Evolutionary conservation across 2,888 invertebrate species (phyloP), one percentile per base, ranked within the genome.

Genomic region (Agrenia bidenticulata): DNA sequence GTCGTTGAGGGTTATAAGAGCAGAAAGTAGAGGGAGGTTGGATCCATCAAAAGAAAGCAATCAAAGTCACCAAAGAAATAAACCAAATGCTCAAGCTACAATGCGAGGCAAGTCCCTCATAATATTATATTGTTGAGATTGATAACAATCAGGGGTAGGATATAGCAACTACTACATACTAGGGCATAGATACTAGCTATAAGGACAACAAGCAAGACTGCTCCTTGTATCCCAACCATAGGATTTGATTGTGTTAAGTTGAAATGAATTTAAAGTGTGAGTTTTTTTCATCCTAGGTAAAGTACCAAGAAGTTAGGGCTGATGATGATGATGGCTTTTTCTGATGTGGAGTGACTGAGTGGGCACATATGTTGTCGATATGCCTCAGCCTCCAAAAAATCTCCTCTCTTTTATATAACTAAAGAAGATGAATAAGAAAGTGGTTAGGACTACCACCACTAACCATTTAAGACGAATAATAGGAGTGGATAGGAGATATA

Each of bases 311-410:
- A 45, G 19, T 11, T 9, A 5, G n/a, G 5, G 45, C 5, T 45
- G 45, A 17, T 15, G 4, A 17, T 19, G 9, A 45, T 45, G 4
- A 45, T 45, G 5, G 9, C 45, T 45, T 4, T 11, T 45, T 5
- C 19, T 45, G 45, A 45, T 45, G 45, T 45, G 45, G 19, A 19
- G 19, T 55, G 55, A 26, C 24, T 51, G 26, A 51, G 51, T 27
- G 32, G 55, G 55, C 55, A 17, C 55, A 55, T 55, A 55, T 55
- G 55, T 27, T 55, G 55, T 55, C 32, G 26, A 55, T 55, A 45
- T 45, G 45, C 45, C 19, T 19, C n/a, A 15, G n/a, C 45, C 4
- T 5, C 4, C 5, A 45, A 45, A 45, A 45, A 45, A 4, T n/a
- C 45, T 45, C 45, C 5, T 11, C 45, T 11, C 45, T 45, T 19